Evolutionary conservation across 2,888 invertebrate species (phyloP).

Genomic region (Ligdia adustata): DNA sequence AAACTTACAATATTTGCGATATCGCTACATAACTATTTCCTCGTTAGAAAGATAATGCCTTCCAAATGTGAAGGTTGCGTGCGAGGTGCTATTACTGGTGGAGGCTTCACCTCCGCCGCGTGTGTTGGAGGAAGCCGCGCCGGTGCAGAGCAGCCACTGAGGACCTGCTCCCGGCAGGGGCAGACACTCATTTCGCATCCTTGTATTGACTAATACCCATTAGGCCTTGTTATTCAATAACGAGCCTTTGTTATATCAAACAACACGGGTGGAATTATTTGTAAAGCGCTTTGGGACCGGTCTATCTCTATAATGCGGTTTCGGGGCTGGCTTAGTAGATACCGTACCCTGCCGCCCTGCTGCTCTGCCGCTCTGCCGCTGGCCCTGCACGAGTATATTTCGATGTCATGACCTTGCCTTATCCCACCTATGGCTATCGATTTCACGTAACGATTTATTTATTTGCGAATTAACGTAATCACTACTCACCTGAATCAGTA

Average conservation of each 20-base stretch:
- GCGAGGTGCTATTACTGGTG: slow-evolving; percentile 59
- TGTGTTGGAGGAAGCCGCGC: no score
- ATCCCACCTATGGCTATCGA: slow-evolving; percentile 30
- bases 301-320: not conserved
- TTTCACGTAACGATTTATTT: slow-evolving; percentile 33
- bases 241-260: not conserved
- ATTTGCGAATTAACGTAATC: slow-evolving; percentile 6
- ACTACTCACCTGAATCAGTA: slow-evolving; percentile 8
- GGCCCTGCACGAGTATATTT: slow-evolving; percentile 4
- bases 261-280: not conserved
- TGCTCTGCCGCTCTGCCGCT: slow-evolving; percentile 26
- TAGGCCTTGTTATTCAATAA: slow-evolving; percentile 1
- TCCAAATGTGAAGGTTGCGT: slow-evolving; percentile 65
- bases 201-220: slow-evolving; percentile 7
- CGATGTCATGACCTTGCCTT: slow-evolving; percentile 9
- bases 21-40: slow-evolving; percentile 41
- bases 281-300: not conserved
- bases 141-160: no score
- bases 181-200: no score
- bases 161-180: no score
- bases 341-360: slow-evolving; percentile 19
- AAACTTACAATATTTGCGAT: slow-evolving; percentile 15
- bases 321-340: slow-evolving; percentile 1
- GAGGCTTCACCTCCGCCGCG: slow-evolving; percentile 63
- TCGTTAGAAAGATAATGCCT: slow-evolving; percentile 38